These are phyloP conservation scores for Gallinago stenura DNA, from an alignment of 2,797 vertebrate genomes.

Conservation along the genomic window DNA sequence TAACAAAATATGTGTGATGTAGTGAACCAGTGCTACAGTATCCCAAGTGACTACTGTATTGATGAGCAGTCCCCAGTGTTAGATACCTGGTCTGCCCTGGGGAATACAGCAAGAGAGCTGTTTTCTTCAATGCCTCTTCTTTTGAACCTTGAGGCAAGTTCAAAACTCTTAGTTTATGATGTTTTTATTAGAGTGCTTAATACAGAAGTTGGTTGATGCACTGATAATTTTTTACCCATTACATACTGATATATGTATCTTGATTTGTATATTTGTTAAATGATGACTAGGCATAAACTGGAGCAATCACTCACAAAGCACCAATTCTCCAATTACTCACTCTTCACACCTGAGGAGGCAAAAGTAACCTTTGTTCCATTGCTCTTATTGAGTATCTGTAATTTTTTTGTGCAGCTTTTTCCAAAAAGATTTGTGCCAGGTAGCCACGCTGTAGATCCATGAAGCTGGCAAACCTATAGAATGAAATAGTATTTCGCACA, in stretches of 20 bases:
- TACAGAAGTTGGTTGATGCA: neutral
- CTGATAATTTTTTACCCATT: neutral
- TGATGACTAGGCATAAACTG: neutral
- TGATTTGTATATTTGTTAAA: neutral
- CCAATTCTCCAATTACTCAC: neutral
- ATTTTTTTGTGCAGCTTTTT: neutral
- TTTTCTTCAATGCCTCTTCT: neutral
- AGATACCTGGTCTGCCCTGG: neutral
- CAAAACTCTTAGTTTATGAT: neutral
- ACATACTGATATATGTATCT: neutral
- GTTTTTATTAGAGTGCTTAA: neutral
- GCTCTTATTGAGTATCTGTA: neutral
- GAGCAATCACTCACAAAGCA: neutral
- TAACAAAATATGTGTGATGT: neutral
- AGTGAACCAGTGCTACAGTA: neutral
- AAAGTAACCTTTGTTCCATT: neutral
- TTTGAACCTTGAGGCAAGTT: neutral
- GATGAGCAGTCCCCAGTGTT: neutral
- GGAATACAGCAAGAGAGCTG: neutral
- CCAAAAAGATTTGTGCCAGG: neutral
- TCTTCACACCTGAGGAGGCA: neutral
- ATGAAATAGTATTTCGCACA: neutral
- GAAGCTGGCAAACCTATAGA: neutral
- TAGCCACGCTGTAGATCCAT: neutral
- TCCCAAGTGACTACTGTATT: neutral